Conservation (phyloP, 2,888 invertebrate species). For the Spisula solida region DNA sequence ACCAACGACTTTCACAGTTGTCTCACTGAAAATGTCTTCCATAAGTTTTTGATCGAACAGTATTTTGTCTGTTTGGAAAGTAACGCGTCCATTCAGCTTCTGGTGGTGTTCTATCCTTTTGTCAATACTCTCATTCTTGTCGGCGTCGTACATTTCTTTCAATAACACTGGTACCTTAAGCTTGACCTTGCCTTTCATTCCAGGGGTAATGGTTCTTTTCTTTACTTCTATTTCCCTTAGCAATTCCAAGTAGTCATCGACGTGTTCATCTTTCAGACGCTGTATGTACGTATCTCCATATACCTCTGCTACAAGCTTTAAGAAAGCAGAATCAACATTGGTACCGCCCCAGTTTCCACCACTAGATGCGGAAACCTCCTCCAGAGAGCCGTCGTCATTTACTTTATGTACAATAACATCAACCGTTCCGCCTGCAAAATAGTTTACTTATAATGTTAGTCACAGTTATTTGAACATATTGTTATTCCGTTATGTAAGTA, state of each 20-base stretch:
- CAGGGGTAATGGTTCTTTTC: constrained; percentile 54
- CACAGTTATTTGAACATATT: neutral
- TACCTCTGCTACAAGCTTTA: constrained; percentile 32
- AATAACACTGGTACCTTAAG: constrained; percentile 57
- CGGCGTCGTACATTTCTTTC: constrained; percentile 50
- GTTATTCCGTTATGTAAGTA: too few relatives aligned
- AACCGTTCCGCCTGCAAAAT: constrained; percentile 50
- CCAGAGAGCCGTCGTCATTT: constrained; percentile 32
- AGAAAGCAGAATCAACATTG: constrained; percentile 50
- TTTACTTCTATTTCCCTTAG: constrained; percentile 64
- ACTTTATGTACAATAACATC: constrained; percentile 58
- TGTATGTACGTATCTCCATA: constrained; percentile 20
- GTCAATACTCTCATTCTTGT: constrained; percentile 49
- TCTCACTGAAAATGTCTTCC: constrained; percentile 39
- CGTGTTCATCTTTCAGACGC: constrained; percentile 48
- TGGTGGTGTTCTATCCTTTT: constrained; percentile 29
- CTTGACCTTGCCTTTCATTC: constrained; percentile 48
- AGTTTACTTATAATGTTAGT: neutral
- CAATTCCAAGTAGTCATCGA: constrained; percentile 55
- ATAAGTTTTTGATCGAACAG: constrained; percentile 46
- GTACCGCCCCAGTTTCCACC: constrained; percentile 62
- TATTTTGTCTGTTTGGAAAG: constrained; percentile 54
- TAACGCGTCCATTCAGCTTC: constrained; percentile 33
- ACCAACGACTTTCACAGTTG: constrained; percentile 24
- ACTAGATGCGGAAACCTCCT: constrained; percentile 51